Percentiles rank a stretch among this genome's conserved stretches.
These are phyloP conservation scores for Sebastes minor DNA, from an alignment of 2,797 vertebrate species.

Conservation along the genomic window DNA sequence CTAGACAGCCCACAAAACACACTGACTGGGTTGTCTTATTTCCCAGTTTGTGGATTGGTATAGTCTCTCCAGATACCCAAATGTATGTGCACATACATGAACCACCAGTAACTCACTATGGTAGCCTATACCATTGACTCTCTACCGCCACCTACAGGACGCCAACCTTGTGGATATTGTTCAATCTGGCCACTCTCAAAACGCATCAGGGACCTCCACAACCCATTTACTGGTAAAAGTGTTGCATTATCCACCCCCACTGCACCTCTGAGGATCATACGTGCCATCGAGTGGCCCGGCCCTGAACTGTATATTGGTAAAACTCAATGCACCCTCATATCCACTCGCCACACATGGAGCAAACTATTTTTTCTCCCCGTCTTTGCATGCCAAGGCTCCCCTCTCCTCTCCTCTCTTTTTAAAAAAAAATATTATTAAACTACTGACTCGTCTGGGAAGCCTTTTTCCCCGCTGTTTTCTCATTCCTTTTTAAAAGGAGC, in stretches of 20 bases:
- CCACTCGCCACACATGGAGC: neutral
- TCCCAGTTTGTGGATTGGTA: neutral
- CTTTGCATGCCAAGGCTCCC: neutral
- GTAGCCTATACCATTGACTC: neutral
- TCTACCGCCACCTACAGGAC: neutral
- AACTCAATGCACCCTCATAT: neutral
- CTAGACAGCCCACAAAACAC: too few species aligned
- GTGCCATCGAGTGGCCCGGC: neutral
- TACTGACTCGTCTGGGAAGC: neutral
- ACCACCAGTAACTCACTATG: neutral
- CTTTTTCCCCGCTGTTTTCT: neutral
- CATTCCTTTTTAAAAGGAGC: neutral
- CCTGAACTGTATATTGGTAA: neutral
- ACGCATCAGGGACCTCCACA: too few species aligned
- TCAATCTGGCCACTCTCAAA: neutral
- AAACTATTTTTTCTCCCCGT: neutral
- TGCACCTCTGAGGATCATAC: neutral
- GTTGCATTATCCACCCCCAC: neutral
- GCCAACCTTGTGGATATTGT: neutral
- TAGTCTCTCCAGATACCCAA: neutral
- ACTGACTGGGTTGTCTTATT: neutral
- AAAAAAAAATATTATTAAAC: too few species aligned
- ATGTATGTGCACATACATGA: neutral
- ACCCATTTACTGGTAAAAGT: neutral
- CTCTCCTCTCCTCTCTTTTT: too few species aligned